These are phyloP conservation scores for Drosophila arawakana DNA, from an alignment of 1,140 invertebrate genomes.

Conservation along the genomic window DNA sequence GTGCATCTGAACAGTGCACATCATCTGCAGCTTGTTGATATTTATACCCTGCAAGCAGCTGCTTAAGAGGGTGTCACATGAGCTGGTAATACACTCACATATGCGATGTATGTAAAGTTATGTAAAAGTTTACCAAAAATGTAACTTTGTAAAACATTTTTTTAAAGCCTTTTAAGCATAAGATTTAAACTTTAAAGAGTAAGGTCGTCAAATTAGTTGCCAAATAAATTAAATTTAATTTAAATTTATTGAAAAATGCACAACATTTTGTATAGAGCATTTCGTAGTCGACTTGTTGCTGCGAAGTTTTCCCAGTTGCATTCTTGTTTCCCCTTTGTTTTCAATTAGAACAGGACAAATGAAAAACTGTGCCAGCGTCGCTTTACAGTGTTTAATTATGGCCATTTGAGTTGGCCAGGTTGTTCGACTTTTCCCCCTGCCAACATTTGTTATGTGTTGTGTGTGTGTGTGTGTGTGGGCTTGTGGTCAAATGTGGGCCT, in stretches of 20 bases:
- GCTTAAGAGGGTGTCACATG: slow-evolving; percentile 1
- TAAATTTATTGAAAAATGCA: no score
- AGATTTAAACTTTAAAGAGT: no score
- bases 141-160: no score
- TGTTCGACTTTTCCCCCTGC: not conserved
- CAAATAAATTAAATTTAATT: no score
- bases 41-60: slow-evolving; percentile 32
- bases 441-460: slow-evolving; percentile 15
- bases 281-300: not conserved
- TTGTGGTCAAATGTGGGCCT: slow-evolving; percentile 28
- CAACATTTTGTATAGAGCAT: slow-evolving; percentile 1
- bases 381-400: slow-evolving; percentile 68
- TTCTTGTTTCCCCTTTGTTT: slow-evolving; percentile 28
- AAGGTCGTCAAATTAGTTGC: no score
- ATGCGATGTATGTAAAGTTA: no score
- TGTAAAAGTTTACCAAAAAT: no score
- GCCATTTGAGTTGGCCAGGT: slow-evolving; percentile 28
- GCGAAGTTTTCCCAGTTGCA: not conserved
- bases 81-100: not conserved
- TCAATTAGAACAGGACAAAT: slow-evolving; percentile 56
- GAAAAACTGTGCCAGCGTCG: slow-evolving; percentile 55
- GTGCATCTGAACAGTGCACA: not conserved
- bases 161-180: no score
- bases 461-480: not conserved
- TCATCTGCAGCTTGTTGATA: slow-evolving; percentile 24